Conservation (phyloP, 2,797 vertebrate species). For the Pelobates cultripes region DNA sequence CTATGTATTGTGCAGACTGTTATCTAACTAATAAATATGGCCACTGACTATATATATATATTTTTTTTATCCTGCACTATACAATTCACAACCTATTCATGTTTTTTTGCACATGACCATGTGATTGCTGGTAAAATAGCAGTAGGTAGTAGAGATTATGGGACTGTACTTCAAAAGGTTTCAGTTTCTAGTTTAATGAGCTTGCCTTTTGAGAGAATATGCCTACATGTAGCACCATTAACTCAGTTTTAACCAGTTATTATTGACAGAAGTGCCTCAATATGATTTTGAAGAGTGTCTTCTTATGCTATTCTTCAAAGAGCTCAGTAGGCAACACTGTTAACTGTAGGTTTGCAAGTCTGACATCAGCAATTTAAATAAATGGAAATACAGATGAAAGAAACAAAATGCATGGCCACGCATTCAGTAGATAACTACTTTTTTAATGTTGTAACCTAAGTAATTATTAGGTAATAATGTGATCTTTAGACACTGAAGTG, state of each 20-base stretch:
- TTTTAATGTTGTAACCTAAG: too few relatives aligned
- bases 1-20: too few relatives aligned
- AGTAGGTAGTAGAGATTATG: background rate
- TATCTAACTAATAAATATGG: background rate
- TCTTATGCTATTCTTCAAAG: background rate
- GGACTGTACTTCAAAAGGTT: background rate
- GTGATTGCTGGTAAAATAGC: background rate
- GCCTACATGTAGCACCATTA: background rate
- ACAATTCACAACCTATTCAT: background rate
- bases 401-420: too few relatives aligned
- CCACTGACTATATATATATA: background rate
- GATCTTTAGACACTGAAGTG: too few relatives aligned
- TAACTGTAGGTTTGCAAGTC: background rate
- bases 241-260: background rate
- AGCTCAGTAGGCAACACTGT: background rate
- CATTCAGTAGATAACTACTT: too few relatives aligned
- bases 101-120: background rate
- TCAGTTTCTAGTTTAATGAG: background rate
- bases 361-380: background rate
- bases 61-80: background rate
- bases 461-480: too few relatives aligned
- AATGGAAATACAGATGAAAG: background rate
- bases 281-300: background rate
- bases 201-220: background rate
- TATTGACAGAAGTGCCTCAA: background rate